Conservation (phyloP, 2,888 invertebrate species). For the Lepidochitona cinerea region DNA sequence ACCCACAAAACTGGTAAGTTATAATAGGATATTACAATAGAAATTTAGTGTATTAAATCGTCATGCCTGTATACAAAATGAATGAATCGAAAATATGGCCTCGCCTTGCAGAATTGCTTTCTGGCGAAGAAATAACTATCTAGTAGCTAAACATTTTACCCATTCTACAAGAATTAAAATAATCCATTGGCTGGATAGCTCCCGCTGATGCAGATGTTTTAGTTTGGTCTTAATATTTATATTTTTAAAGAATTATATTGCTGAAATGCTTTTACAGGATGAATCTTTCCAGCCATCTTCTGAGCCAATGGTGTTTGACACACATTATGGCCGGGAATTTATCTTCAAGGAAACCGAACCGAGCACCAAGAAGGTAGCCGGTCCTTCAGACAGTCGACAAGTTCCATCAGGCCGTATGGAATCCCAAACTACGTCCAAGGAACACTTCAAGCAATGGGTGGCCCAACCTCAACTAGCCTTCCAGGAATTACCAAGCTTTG, state of each 20-base stretch:
- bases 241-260: no score
- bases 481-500: constrained; percentile 66
- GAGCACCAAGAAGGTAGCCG: constrained; percentile 27
- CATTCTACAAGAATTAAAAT: no score
- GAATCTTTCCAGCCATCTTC: constrained; percentile 50
- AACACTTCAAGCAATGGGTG: constrained; percentile 60
- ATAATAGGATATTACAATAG: no score
- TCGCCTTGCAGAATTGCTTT: no score
- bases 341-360: constrained; percentile 30
- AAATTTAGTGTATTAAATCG: no score
- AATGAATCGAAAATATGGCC: no score
- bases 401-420: constrained; percentile 49
- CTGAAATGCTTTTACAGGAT: constrained; percentile 53
- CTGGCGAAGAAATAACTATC: no score
- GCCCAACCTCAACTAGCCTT: constrained; percentile 50
- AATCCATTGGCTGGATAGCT: no score
- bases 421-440: constrained; percentile 56
- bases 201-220: no score
- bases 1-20: constrained; percentile 49
- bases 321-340: constrained; percentile 55
- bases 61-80: no score
- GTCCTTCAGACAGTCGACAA: constrained; percentile 24
- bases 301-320: constrained; percentile 51
- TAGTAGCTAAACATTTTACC: no score
- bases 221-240: no score